Conservation (phyloP, 92 coral and sea anemone genomes). For the Epizoanthus fatuus region DNA sequence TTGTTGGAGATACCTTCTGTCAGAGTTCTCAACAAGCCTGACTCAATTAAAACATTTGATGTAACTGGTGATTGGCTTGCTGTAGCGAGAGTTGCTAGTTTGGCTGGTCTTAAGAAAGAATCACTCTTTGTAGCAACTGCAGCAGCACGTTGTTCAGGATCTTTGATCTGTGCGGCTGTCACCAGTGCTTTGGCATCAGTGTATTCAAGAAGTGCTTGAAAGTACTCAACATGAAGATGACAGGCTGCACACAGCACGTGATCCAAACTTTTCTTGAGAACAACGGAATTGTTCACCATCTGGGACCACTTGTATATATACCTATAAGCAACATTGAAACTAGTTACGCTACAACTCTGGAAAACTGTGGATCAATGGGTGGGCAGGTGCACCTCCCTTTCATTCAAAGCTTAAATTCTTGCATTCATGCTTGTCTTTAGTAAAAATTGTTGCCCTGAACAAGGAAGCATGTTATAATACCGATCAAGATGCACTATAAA, state of each 20-base stretch:
- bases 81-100: conserved; percentile 75
- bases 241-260: conserved; percentile 86
- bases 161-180: conserved; percentile 39
- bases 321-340: conserved; percentile 45
- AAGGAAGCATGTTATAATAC: too few relatives aligned
- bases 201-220: conserved; percentile 74
- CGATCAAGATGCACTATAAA: too few relatives aligned
- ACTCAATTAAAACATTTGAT: conserved; percentile 73
- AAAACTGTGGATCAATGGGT: not conserved
- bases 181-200: conserved; percentile 74
- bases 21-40: conserved; percentile 76
- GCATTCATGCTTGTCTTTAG: too few relatives aligned
- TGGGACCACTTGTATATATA: conserved; percentile 88
- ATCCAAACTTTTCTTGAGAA: conserved; percentile 87
- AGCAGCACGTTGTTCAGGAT: conserved; percentile 31
- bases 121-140: conserved; percentile 24
- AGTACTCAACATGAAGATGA: conserved; percentile 77
- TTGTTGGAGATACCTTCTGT: conserved; percentile 63
- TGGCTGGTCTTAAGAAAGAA: conserved; percentile 56
- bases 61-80: conserved; percentile 77
- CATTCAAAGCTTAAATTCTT: too few relatives aligned
- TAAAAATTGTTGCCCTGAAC: too few relatives aligned
- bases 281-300: conserved; percentile 60
- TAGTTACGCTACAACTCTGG: not conserved
- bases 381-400: too few relatives aligned